Base-by-base conservation (phyloP, 2,113 vertebrate species). In the Datnioides undecimradiatus region DNA sequence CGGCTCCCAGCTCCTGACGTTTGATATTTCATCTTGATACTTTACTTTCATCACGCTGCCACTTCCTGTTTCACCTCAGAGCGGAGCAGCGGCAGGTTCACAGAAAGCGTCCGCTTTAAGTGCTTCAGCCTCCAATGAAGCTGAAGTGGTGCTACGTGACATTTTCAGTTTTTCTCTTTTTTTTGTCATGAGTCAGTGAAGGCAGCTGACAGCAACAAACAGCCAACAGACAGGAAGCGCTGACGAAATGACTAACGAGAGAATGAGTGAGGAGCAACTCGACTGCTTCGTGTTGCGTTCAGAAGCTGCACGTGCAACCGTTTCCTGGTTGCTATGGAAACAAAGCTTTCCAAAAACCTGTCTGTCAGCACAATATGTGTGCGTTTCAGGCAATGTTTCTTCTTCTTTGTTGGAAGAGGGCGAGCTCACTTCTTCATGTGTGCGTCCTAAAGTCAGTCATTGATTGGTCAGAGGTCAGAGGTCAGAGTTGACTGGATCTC, bases 111-210 rank as follows among this genome's bases (percentile, higher is more conserved):
- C 51, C 33, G 46, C 66, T 72, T 49, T 3, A 33, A 52, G 33
- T 43, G 51, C 58, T 76, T 65, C 43, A 63, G 7, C 40, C 49
- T 80, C 48, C 25, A 8, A 34, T 12, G 4, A 67, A 34, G 58
- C 43, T 46, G 36, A 74, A 16, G 74, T 21, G 7, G 19, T 41
- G 23, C 43, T 51, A 0, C 17, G 9, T 79, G 69, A 72, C 78
- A 71, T 79, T 67, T 40, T 25, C 33, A 17, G 49, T 21, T 60
- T 83, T n/a, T n/a, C n/a, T n/a, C n/a, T n/a, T n/a, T 45, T 52
- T 29, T 75, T 49, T 17, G 2, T 8, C 25, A 17, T 31, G 64
- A 73, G 36, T 73, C 55, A 60, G 19, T 77, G 68, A 8, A 41
- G 43, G 58, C 40, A 46, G 58, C 65, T 52, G 59, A 58, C 34